Base-by-base conservation (phyloP, 2,888 invertebrate species). In the Dione juno region DNA sequence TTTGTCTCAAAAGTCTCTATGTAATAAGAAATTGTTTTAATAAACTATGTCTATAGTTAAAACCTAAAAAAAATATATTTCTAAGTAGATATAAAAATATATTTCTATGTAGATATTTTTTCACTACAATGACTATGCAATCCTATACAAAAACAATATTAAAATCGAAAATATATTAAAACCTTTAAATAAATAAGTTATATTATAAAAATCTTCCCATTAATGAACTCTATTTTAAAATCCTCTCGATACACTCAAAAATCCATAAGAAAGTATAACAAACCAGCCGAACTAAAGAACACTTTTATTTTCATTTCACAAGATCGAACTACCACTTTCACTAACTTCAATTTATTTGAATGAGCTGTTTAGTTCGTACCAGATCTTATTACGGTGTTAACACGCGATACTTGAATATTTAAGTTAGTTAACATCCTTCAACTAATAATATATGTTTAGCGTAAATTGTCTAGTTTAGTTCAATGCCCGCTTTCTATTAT, bases 251-350 rank as follows among this genome's bases (percentile, higher is more conserved):
- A 43, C n/a, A 37, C 21, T 14, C 16, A 3, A 35, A 48, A 50
- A 64, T n/a, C 21, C 21, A 53, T 14, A 52, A 45, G 54, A 66
- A 66, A 54, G 40, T 63, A 58, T 64, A 69, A 57, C 66, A 48
- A 72, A 66, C 59, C 48, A 43, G 37, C 13, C 54, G 40, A 45
- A 52, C 37, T 13, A 68, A 64, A 68, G 19, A 68, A 48, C 67
- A 74, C 74, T 75, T 74, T 75, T 75, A 72, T 74, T 75, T 75
- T 75, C 75, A 70, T 72, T 74, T 66, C 69, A 37, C 61, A 21
- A 43, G 59, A 58, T 70, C 57, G 68, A 71, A 69, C 61, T 43
- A 64, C 58, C 58, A 75, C 73, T 72, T 72, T 75, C 73, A 69
- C 72, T 73, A 58, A 59, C 66, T 66, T 61, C 71, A 69, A 67